A percentile compares a stretch with the other conserved stretches of the same genome.
phyloP scores from a whole-genome alignment of 2,113 vertebrate genomes.

The Engraulis encrasicolus region DNA sequence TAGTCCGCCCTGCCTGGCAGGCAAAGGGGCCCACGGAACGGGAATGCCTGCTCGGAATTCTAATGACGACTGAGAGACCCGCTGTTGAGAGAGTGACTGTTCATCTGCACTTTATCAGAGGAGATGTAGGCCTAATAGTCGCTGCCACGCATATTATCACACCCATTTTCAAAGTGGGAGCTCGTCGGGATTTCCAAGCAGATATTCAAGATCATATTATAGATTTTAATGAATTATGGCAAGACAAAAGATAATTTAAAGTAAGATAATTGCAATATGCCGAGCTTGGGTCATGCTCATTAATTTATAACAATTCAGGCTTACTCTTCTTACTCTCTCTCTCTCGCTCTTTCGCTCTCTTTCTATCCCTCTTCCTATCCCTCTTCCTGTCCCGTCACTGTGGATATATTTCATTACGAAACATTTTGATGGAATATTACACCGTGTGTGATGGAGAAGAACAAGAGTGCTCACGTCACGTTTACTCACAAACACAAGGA shows the following conservation, averaged over 20 bases:
- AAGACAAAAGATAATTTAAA: conserved; percentile 49
- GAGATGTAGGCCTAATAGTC: conserved; percentile 48
- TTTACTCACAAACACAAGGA: conserved; percentile 69
- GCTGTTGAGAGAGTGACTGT: conserved; percentile 42
- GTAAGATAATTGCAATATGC: conserved; percentile 48
- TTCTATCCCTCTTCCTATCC: too few relatives aligned
- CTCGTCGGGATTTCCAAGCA: conserved; percentile 16
- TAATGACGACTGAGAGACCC: conserved; percentile 51
- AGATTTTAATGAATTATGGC: conserved; percentile 47
- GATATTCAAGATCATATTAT: conserved; percentile 51
- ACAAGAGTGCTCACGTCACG: conserved; percentile 31
- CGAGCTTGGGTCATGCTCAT: conserved; percentile 47
- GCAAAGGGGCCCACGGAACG: conserved; percentile 44
- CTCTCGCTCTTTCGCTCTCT: too few relatives aligned
- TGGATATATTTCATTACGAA: conserved; percentile 46
- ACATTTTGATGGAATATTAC: conserved; percentile 45
- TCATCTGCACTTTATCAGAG: conserved; percentile 60
- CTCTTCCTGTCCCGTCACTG: conserved; percentile 16
- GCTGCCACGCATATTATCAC: conserved; percentile 43
- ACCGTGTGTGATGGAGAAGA: conserved; percentile 42
- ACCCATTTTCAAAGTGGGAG: conserved; percentile 49
- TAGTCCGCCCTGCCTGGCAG: too few relatives aligned
- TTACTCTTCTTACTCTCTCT: too few relatives aligned
- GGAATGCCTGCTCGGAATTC: conserved; percentile 61
- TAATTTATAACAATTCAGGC: conserved; percentile 50